phyloP scores from a whole-genome alignment of 2,888 invertebrate species.

The Rhingia rostrata region DNA sequence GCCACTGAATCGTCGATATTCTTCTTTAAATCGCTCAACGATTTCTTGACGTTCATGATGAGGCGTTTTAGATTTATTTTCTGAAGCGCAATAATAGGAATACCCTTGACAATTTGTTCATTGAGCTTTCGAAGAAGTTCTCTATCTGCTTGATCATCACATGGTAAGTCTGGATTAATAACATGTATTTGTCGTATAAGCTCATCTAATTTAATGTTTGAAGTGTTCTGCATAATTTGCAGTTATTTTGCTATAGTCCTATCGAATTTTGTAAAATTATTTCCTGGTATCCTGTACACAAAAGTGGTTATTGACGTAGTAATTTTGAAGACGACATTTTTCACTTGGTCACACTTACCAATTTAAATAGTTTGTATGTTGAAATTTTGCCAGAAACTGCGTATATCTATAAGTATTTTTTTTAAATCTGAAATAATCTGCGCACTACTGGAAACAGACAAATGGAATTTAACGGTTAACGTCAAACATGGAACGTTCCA shows the following conservation, averaged over 20 bases:
- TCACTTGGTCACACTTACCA: not conserved
- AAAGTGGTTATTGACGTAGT: too few species aligned
- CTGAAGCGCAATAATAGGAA: constrained; percentile 49
- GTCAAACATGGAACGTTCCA: constrained; percentile 10
- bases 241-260: not conserved
- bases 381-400: not conserved
- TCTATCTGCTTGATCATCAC: constrained; percentile 8
- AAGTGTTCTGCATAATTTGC: constrained; percentile 46
- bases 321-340: too few species aligned
- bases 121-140: constrained; percentile 34
- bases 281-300: too few species aligned
- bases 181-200: constrained; percentile 47
- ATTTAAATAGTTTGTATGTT: not conserved
- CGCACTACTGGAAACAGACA: constrained; percentile 24
- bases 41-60: constrained; percentile 56
- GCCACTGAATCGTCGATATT: constrained; percentile 60
- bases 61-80: constrained; percentile 48
- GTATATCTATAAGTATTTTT: constrained; percentile 14
- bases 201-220: constrained; percentile 39
- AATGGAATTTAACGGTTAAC: constrained; percentile 52
- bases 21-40: constrained; percentile 51
- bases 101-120: constrained; percentile 37
- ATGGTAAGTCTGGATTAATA: constrained; percentile 22
- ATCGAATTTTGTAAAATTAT: not conserved
- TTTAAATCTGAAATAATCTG: constrained; percentile 17